A percentile compares a stretch with the other conserved stretches of the same genome.
phyloP scores from a whole-genome alignment of 2,797 vertebrate species.

The Columba guinea region DNA sequence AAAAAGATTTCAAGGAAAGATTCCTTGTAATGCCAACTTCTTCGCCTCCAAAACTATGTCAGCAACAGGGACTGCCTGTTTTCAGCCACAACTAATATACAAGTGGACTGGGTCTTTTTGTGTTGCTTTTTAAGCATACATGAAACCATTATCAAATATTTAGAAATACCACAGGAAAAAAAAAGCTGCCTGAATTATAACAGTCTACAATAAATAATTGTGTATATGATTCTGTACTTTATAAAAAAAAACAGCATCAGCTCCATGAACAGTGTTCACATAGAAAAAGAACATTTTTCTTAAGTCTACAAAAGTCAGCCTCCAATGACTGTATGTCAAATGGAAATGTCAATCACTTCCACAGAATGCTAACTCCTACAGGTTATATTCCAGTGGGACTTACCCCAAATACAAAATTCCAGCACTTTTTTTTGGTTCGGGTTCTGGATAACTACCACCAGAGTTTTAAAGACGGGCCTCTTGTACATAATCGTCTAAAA shows the following conservation, averaged over 20 bases:
- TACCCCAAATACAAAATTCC: neutral
- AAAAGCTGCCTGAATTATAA: neutral
- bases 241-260: neutral
- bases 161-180: neutral
- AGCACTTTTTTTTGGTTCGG: neutral
- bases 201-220: neutral
- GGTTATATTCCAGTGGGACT: neutral
- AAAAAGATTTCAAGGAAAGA: neutral
- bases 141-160: neutral
- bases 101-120: neutral
- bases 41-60: neutral
- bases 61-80: neutral
- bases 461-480: neutral
- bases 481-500: neutral
- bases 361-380: neutral
- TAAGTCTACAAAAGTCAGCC: neutral
- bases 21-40: neutral
- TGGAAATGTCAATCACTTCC: neutral
- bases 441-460: neutral
- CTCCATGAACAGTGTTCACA: neutral
- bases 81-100: neutral
- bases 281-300: neutral
- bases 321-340: neutral
- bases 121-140: neutral
- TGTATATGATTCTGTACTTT: neutral